Evolutionary conservation across 2,797 vertebrate species (phyloP), one percentile per base, ranked within the genome.

Genomic region (Sandelia bainsii): DNA sequence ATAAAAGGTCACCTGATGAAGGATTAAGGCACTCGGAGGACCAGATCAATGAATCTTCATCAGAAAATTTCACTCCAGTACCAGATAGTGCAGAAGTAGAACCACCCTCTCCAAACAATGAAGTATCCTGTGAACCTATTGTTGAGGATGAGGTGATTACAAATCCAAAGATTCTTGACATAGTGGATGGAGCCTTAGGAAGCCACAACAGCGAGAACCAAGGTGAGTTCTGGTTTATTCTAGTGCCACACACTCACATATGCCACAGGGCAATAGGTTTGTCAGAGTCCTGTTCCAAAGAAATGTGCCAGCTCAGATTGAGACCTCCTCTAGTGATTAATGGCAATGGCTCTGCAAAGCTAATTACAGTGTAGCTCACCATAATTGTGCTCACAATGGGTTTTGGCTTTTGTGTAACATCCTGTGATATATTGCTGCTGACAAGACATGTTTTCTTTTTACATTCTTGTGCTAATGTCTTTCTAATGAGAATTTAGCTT

Each of bases 211-310:
- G 49, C 8, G 34, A 46, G n/a, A 25, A 14, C 34, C 82, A 68
- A 87, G 91, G 91, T 92, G 76, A 67, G 10, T 62, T 72, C 44
- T 46, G 59, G 44, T 86, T 80, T 84, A 70, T 80, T 82, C 68
- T 56, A 34, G 46, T 49, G 53, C 12, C 17, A 34, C 62, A 75
- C 66, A 56, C 61, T 69, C 57, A 19, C 79, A 83, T 88, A 62
- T 57, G 85, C 88, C 87, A 83, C 64, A 40, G 23, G 58, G 53
- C 68, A 77, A 66, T 80, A 57, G 62, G 65, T 80, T 80, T 84
- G 65, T 87, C 84, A 86, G 61, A 75, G 75, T 79, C 77, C 77
- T 52, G 72, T 78, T 84, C 56, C 23, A 63, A 84, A 77, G 69
- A 87, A 81, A 87, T 79, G 52, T 49, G 60, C 77, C 79, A 62